phyloP scores from a whole-genome alignment of 2,113 vertebrate species.

The Cyanoderma ruficeps region DNA sequence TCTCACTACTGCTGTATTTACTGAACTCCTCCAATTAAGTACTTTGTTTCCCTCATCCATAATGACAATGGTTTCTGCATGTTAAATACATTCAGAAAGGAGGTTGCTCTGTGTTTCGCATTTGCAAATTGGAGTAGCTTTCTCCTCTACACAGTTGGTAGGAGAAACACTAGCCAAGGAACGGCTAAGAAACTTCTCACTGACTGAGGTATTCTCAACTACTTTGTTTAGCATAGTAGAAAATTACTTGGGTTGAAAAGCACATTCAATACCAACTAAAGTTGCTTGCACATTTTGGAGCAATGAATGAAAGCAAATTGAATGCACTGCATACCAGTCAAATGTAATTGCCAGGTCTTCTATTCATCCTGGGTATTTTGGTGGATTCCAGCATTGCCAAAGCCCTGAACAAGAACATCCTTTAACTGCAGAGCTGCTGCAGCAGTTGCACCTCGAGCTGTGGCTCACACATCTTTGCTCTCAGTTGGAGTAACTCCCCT shows the following conservation, averaged over 20 bases:
- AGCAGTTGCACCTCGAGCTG: neutral
- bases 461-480: neutral
- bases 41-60: slow-evolving; percentile 9
- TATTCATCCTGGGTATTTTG: neutral
- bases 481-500: neutral
- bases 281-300: neutral
- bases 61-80: neutral
- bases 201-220: neutral
- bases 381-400: neutral
- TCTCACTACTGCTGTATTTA: slow-evolving; percentile 40
- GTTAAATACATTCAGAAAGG: neutral
- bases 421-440: neutral
- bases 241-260: neutral
- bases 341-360: neutral
- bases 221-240: neutral
- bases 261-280: neutral
- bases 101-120: neutral
- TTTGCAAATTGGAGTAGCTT: neutral
- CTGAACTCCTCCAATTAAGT: slow-evolving; percentile 8
- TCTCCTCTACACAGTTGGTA: neutral
- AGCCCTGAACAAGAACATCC: neutral
- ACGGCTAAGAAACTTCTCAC: neutral
- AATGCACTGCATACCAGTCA: neutral
- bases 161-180: neutral
- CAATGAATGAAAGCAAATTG: neutral